A percentile compares a stretch with the other conserved stretches of the same genome.
phyloP scores from a whole-genome alignment of 2,113 vertebrate genomes.

The Bambusicola thoracicus region DNA sequence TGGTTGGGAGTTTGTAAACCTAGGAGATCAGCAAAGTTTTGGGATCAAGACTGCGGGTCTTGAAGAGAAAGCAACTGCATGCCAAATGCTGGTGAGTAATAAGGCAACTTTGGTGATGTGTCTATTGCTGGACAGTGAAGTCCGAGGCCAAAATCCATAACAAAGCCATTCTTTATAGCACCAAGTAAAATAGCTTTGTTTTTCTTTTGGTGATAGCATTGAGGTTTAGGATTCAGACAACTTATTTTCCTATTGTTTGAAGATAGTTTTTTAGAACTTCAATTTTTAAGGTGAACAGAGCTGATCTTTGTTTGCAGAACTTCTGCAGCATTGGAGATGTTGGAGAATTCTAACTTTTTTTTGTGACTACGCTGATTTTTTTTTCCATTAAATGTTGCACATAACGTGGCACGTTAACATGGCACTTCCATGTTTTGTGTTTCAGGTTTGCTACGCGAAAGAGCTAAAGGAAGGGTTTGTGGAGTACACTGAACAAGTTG shows the following conservation, averaged over 20 bases:
- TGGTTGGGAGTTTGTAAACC: conserved; percentile 98
- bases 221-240: background rate
- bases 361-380: background rate
- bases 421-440: background rate
- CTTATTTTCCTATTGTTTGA: rapidly evolving
- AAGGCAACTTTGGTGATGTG: background rate
- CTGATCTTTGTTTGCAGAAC: background rate
- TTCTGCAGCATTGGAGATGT: background rate
- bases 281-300: background rate
- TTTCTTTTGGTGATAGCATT: background rate
- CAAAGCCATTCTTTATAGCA: background rate
- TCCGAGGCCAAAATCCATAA: background rate
- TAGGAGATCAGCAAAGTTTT: conserved; percentile 98
- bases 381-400: too few relatives aligned
- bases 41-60: conserved; percentile 98
- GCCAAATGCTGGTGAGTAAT: conserved; percentile 94
- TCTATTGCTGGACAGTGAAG: background rate
- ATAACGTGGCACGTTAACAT: background rate
- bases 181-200: rapidly evolving
- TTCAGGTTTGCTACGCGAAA: conserved; percentile 97
- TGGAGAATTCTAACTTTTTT: background rate
- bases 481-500: conserved; percentile 97
- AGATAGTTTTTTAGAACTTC: background rate
- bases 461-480: conserved; percentile 98
- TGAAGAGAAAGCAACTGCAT: conserved; percentile 98